Evolutionary conservation across 2,113 vertebrate species (phyloP), one percentile per base, ranked within the genome.

Genomic region (Orycteropus afer): DNA sequence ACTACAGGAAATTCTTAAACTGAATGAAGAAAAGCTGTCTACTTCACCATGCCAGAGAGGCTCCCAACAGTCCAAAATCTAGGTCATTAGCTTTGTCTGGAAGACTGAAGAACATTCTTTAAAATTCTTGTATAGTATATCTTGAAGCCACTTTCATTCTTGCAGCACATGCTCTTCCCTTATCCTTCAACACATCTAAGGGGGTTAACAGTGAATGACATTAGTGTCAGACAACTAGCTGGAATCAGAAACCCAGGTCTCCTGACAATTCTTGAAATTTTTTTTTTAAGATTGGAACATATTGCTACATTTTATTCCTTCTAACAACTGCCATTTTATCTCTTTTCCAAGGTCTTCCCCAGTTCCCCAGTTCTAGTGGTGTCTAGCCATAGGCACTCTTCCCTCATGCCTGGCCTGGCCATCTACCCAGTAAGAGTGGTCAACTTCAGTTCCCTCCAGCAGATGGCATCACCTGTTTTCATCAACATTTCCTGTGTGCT

Each of bases 401-500:
- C 47, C 0, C 17, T 96, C 89, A 79, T 59, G 3, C 96, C 96
- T 0, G 96, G 97, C 17, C 89, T 97, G 59, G 97, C 76, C 32
- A 47, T 95, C 88, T 98, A 96, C 87, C 25, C 81, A 0, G 3
- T 98, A 7, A 77, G 67, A 25, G 96, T 89, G 12, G 80, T 96
- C 96, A 98, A 98, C 90, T 91, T 98, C 85, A 96, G 96, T 18
- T 97, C 97, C 71, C 96, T 98, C 37, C 98, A 97, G 96, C 97
- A 96, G 89, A 95, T 53, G 95, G 53, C 94, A 67, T 91, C 95
- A 17, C 95, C 95, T 0, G 74, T 95, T 55, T 97, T 97, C 83
- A 87, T 98, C 96, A 98, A 96, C 27, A 32, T 98, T 74, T 98
- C 97, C 79, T 98, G 97, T 61, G 6, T 61, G n/a, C 96, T 98